Evolutionary conservation across 2,797 vertebrate genomes (phyloP).

Genomic region (Australoheros facetus): DNA sequence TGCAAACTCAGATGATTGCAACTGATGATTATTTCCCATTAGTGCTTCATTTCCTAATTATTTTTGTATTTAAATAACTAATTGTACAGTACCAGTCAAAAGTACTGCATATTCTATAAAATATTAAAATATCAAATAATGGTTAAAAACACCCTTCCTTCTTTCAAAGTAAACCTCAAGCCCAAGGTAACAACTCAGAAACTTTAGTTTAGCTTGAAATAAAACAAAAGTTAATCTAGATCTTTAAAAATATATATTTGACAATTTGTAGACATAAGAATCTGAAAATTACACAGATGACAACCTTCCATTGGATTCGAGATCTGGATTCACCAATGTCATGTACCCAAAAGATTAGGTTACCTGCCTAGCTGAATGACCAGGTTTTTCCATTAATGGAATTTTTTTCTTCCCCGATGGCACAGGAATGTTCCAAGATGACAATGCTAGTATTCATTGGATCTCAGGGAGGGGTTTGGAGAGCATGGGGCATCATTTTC

Average conservation of each 20-base stretch:
- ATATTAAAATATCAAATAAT: neutral
- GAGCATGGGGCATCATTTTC: neutral
- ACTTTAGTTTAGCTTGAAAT: too few species aligned
- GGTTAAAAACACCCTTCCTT: neutral
- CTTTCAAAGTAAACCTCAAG: neutral
- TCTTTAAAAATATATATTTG: too few species aligned
- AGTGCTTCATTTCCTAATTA: neutral
- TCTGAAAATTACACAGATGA: neutral
- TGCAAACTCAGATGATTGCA: too few species aligned
- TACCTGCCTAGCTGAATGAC: neutral
- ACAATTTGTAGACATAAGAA: neutral
- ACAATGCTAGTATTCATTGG: neutral
- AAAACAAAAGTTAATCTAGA: too few species aligned
- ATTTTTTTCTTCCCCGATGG: neutral
- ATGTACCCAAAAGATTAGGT: neutral
- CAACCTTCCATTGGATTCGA: neutral
- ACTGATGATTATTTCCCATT: neutral
- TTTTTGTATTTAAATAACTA: neutral
- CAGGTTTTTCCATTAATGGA: neutral
- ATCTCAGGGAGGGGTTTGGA: neutral
- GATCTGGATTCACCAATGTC: neutral
- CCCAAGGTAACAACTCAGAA: neutral
- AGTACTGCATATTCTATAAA: too few species aligned
- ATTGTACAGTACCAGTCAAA: neutral
- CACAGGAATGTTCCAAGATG: neutral